phyloP scores from a whole-genome alignment of 1,140 invertebrate species.

The Platorchestia sp. region DNA sequence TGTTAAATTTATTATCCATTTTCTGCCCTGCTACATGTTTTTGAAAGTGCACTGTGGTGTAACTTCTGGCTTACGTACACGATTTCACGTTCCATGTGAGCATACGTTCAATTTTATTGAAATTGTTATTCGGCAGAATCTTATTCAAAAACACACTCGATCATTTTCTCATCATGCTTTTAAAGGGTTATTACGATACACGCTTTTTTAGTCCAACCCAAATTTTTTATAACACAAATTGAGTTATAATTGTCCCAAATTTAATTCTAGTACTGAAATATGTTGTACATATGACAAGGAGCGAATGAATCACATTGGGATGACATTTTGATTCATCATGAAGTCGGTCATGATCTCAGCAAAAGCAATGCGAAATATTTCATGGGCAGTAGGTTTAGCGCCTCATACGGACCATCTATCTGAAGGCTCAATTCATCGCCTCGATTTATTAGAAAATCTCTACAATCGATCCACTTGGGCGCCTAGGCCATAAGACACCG shows the following conservation, averaged over 20 bases:
- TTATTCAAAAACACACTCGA: neutral
- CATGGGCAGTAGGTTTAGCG: conserved; percentile 16
- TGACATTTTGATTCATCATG: neutral
- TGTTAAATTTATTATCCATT: neutral
- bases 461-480: conserved; percentile 50
- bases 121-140: neutral
- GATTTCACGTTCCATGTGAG: neutral
- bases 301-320: neutral
- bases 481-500: conserved; percentile 44
- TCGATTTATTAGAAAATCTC: conserved; percentile 53
- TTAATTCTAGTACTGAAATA: neutral
- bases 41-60: neutral
- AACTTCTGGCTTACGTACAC: neutral
- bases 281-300: neutral
- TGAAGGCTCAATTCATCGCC: conserved; percentile 43
- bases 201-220: neutral
- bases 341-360: neutral
- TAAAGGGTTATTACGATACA: neutral
- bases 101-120: neutral
- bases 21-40: neutral
- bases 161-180: neutral
- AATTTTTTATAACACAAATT: neutral
- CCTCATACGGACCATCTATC: conserved; percentile 23
- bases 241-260: neutral
- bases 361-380: conserved; percentile 7